Conservation (phyloP, 1,140 invertebrate genomes). For the Ephestia elutella region DNA sequence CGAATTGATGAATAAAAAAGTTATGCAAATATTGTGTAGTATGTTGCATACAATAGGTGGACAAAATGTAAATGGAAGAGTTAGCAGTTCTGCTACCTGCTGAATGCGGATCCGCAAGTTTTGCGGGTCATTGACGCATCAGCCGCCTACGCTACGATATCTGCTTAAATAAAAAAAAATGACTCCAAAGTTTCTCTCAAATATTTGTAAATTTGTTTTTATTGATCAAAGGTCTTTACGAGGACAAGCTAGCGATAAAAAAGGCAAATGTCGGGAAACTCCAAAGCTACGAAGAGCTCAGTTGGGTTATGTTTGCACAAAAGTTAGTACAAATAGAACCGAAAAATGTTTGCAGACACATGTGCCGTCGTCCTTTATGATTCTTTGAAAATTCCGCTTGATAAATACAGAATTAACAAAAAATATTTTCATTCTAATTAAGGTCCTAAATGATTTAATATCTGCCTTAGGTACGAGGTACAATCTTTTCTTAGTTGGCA, state of each 20-base stretch:
- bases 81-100: constrained; percentile 43
- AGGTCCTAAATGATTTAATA: no score
- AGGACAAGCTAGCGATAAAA: constrained; percentile 14
- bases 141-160: constrained; percentile 55
- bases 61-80: constrained; percentile 27
- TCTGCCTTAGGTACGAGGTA: no score
- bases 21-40: constrained; percentile 25
- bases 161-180: constrained; percentile 48
- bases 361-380: constrained; percentile 44
- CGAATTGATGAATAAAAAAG: background rate
- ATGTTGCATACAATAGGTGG: constrained; percentile 31
- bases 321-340: constrained; percentile 36
- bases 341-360: constrained; percentile 56
- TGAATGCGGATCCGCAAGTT: constrained; percentile 70
- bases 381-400: constrained; percentile 47
- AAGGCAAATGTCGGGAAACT: constrained; percentile 18
- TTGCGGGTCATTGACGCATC: constrained; percentile 71
- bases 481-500: no score
- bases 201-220: constrained; percentile 11
- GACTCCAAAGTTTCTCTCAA: constrained; percentile 27
- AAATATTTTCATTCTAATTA: no score
- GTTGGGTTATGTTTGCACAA: constrained; percentile 9
- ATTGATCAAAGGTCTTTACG: constrained; percentile 7
- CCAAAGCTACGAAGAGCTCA: constrained; percentile 32
- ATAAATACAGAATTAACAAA: no score